Percentiles rank a stretch among this genome's conserved stretches.
phyloP scores from a whole-genome alignment of 2,113 vertebrate species.

The Pelobates fuscus region DNA sequence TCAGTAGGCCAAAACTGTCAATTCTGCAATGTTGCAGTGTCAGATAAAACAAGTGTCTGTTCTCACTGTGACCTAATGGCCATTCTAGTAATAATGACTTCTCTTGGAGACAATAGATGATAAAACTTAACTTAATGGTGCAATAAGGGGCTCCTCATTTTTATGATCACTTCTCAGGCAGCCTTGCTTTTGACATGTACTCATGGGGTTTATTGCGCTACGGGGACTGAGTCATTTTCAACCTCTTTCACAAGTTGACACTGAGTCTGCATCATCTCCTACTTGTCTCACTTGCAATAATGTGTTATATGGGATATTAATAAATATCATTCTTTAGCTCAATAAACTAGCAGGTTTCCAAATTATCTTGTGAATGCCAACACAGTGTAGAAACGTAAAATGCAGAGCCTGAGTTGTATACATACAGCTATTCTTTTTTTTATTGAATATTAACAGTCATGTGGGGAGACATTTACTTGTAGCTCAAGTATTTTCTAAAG shows the following conservation, averaged over 20 bases:
- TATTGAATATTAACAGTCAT: no score
- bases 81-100: constrained; percentile 45
- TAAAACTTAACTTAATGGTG: constrained; percentile 48
- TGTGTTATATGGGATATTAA: no score
- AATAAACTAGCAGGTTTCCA: no score
- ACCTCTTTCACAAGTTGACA: neutral
- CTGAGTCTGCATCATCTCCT: neutral
- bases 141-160: constrained; percentile 43
- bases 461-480: no score
- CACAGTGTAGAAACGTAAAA: no score
- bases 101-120: constrained; percentile 41
- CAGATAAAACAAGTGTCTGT: constrained; percentile 43
- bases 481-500: no score
- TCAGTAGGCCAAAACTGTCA: constrained; percentile 48
- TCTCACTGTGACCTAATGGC: constrained; percentile 35
- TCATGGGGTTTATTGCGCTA: constrained; percentile 27
- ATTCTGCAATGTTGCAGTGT: constrained; percentile 43
- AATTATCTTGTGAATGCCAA: no score
- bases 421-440: no score
- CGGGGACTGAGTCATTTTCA: constrained; percentile 18
- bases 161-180: constrained; percentile 45
- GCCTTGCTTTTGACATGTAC: constrained; percentile 31
- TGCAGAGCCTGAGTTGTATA: no score
- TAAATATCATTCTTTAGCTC: no score
- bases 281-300: no score